These are phyloP conservation scores for Bombus vancouverensis DNA, from an alignment of 1,140 invertebrate genomes.

Conservation along the genomic window DNA sequence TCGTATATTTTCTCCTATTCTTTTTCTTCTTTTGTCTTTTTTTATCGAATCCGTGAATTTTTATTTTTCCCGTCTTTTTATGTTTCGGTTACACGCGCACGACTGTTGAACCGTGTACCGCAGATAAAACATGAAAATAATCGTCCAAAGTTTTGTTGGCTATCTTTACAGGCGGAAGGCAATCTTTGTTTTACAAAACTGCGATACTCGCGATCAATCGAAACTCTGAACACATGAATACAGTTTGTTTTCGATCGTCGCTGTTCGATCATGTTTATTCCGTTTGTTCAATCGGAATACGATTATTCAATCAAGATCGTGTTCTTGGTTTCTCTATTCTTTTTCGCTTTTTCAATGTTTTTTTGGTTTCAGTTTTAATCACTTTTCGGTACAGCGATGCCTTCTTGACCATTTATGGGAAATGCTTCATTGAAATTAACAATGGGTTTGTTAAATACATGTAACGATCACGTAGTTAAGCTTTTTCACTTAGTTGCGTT, in stretches of 20 bases:
- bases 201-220: not conserved
- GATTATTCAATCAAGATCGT: too few species aligned
- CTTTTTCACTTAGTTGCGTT: not conserved
- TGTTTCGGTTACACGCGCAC: not conserved
- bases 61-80: not conserved
- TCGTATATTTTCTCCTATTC: too few species aligned
- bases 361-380: not conserved
- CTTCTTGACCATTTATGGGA: not conserved
- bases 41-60: too few species aligned
- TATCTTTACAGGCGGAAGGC: conserved; percentile 11
- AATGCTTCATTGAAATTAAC: not conserved
- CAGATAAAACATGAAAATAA: not conserved
- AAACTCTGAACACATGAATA: not conserved
- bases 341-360: not conserved
- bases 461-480: not conserved
- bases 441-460: not conserved
- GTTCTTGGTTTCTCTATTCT: not conserved
- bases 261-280: not conserved
- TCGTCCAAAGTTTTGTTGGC: too few species aligned
- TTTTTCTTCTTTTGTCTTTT: not conserved
- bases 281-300: too few species aligned
- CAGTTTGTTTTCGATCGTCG: not conserved
- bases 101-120: not conserved
- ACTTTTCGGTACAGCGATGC: too few species aligned
- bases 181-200: not conserved